A percentile compares a stretch with the other conserved stretches of the same genome.
Evolutionary conservation across 2,888 invertebrate genomes (phyloP).

Genomic region (Brenthis daphne): DNA sequence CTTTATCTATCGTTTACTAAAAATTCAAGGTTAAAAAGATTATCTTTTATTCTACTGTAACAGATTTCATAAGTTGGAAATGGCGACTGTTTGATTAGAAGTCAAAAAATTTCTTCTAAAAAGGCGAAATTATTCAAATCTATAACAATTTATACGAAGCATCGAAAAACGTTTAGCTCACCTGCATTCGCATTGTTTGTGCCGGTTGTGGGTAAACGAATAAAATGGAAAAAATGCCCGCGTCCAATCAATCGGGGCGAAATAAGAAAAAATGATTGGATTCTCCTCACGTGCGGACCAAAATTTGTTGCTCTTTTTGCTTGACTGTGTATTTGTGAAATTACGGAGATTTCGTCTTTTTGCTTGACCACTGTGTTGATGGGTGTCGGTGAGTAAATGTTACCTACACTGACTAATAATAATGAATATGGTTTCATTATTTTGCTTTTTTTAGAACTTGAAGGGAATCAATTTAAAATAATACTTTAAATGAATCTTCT

Average conservation of each 20-base stretch:
- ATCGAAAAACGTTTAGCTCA: constrained; percentile 60
- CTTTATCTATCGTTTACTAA: too few species aligned
- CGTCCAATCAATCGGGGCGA: constrained; percentile 72
- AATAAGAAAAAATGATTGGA: constrained; percentile 74
- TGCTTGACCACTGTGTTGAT: constrained; percentile 32
- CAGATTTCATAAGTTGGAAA: neutral
- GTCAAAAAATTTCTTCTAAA: neutral
- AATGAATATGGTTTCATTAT: too few species aligned
- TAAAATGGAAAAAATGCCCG: constrained; percentile 60
- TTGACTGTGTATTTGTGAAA: constrained; percentile 50
- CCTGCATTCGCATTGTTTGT: constrained; percentile 62
- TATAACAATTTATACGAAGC: constrained; percentile 40
- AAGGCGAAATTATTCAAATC: neutral
- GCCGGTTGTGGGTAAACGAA: constrained; percentile 43
- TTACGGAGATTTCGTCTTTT: constrained; percentile 39
- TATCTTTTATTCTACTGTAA: too few species aligned
- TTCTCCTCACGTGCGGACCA: constrained; percentile 71
- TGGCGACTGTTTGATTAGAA: neutral
- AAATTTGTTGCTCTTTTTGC: constrained; percentile 62
- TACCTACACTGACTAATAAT: too few species aligned
- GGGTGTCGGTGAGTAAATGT: too few species aligned
- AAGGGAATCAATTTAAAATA: too few species aligned
- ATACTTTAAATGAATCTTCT: too few species aligned
- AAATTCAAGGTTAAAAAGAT: too few species aligned
- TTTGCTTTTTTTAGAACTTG: too few species aligned